Percentiles rank a stretch among this genome's conserved stretches.
Evolutionary conservation across 2,113 vertebrate genomes (phyloP).

Genomic region (Indicator indicator): DNA sequence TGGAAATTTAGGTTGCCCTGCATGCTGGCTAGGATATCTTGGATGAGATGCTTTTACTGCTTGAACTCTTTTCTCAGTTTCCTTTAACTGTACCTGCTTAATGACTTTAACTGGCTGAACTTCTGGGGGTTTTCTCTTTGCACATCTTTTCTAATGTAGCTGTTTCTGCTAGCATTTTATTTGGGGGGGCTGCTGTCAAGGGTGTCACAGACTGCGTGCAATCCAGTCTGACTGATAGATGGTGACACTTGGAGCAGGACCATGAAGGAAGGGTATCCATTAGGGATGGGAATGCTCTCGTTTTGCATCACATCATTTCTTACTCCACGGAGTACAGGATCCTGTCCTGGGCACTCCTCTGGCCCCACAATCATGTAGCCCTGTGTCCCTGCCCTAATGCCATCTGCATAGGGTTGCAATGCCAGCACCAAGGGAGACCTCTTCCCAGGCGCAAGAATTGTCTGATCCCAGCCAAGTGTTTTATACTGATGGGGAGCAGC

Average conservation of each 20-base stretch:
- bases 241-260: not conserved
- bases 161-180: not conserved
- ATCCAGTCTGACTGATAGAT: accelerated
- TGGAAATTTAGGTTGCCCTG: not conserved
- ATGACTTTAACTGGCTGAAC: not conserved
- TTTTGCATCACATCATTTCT: not conserved
- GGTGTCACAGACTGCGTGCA: not conserved
- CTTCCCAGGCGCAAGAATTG: not conserved
- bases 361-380: not conserved
- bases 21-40: not conserved
- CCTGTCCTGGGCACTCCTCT: not conserved
- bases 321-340: not conserved
- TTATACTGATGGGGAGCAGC: not conserved
- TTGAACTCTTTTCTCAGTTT: not conserved
- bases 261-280: not conserved
- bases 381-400: not conserved
- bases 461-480: not conserved
- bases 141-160: not conserved
- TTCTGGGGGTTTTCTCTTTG: not conserved
- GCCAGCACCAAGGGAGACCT: not conserved
- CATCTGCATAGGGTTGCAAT: accelerated
- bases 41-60: not conserved
- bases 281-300: not conserved
- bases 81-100: not conserved
- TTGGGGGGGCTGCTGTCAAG: not conserved